These are phyloP conservation scores for Epizoanthus illoricatus DNA, from an alignment of 92 coral and sea anemone species.

Conservation along the genomic window DNA sequence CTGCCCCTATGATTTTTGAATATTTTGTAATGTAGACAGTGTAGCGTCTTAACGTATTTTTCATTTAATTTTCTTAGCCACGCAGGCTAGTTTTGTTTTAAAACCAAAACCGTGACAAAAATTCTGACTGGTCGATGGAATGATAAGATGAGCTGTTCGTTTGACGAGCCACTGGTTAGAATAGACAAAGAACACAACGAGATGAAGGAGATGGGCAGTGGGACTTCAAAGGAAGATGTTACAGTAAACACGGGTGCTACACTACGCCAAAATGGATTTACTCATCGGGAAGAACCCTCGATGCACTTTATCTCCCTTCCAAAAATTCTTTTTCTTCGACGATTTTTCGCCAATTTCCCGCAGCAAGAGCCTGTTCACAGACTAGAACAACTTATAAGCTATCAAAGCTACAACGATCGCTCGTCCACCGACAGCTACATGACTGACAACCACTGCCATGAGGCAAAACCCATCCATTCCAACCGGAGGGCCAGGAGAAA, in stretches of 20 bases:
- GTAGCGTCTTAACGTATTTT: no score
- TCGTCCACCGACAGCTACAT: slow-evolving; percentile 45
- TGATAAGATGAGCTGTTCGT: neutral
- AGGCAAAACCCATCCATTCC: slow-evolving; percentile 81
- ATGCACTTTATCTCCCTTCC: no score
- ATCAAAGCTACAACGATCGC: slow-evolving; percentile 45
- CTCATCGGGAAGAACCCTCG: neutral
- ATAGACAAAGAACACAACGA: neutral
- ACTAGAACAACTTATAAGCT: no score
- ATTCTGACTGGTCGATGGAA: neutral
- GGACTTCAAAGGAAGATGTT: neutral
- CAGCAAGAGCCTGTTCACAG: no score
- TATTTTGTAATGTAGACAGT: no score
- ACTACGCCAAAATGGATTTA: neutral
- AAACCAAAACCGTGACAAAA: no score
- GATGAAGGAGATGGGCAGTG: slow-evolving; percentile 10
- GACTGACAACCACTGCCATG: slow-evolving; percentile 89
- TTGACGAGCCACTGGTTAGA: neutral
- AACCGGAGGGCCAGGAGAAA: slow-evolving; percentile 85
- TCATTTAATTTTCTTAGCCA: no score
- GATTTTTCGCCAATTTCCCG: no score
- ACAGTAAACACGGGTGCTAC: neutral
- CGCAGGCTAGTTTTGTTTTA: no score
- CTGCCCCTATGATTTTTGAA: no score
- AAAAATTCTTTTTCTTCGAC: no score